Evolutionary conservation across 2,888 invertebrate genomes (phyloP), one percentile per base, ranked within the genome.

Genomic region (Coecobrya sp.): DNA sequence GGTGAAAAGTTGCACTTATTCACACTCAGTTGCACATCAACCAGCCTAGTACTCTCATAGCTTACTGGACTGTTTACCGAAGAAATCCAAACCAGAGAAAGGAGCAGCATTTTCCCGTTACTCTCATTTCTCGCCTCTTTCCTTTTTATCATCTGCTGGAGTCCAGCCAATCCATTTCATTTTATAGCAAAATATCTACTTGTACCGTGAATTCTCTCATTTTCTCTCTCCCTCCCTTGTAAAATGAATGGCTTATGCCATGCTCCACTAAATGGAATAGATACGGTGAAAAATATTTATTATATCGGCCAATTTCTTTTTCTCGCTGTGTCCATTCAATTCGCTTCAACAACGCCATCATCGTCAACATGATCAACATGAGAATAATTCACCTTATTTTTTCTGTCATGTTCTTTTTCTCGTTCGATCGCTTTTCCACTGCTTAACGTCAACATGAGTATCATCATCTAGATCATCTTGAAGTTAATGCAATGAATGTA

Each of bases 131-230:
- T 42, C 59, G 70, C 27, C 13, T 82, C 22, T 82, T 22, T 36
- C 22, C n/a, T 68, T 92, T 92, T 92, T 92, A 92, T 88, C 92
- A 79, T 92, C 89, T 92, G 92, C 89, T 92, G 92, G 92, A 92
- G 86, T 85, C 82, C 73, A 86, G 92, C 92, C 92, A 92, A 89
- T 92, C 92, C 92, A 92, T 92, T 92, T 82, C 70, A 62, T 65
- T 81, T 86, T 84, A 59, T 62, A 62, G 84, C 79, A 79, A 79
- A 27, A 79, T 79, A 79, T 55, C 79, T 19, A 52, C 30, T 30
- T 25, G 52, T 27, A 49, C 49, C 13, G 42, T 49, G 52, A 25
- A 27, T 79, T 52, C 79, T 25, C 19, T 45, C 25, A 42, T 49
- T 52, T n/a, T 62, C 19, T 59, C 59, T 68, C 25, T 85, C 49